Percentiles rank a stretch among this genome's conserved stretches.
phyloP scores from a whole-genome alignment of 30 jellyfish, hydroid and myxozoan species.

The Cassiopea andromeda region DNA sequence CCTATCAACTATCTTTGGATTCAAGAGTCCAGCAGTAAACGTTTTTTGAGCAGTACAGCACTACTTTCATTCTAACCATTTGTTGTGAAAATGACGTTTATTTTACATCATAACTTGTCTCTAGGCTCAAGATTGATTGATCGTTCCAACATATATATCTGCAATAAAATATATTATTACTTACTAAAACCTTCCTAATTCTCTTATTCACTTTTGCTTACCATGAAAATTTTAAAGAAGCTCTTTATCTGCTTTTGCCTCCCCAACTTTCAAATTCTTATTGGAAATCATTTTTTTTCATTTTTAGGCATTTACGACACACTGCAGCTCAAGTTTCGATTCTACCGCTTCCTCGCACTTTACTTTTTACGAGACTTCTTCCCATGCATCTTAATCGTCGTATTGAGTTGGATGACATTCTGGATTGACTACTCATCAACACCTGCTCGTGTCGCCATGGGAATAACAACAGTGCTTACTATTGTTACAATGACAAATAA shows the following conservation, averaged over 20 bases:
- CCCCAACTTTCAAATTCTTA: not conserved
- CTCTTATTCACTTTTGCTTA: too few relatives aligned
- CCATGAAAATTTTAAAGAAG: too few relatives aligned
- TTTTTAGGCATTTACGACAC: conserved; percentile 73
- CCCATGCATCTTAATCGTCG: conserved; percentile 89
- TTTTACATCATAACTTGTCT: too few relatives aligned
- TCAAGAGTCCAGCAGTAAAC: too few relatives aligned
- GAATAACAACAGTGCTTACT: conserved; percentile 93
- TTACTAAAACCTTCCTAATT: too few relatives aligned
- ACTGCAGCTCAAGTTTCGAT: conserved; percentile 41
- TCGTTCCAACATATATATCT: too few relatives aligned
- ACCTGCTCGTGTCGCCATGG: conserved; percentile 96
- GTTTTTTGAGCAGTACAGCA: too few relatives aligned
- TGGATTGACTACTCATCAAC: conserved; percentile 83
- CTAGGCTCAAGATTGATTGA: too few relatives aligned
- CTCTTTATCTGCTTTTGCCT: not conserved
- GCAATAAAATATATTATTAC: too few relatives aligned
- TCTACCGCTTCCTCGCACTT: conserved; percentile 74
- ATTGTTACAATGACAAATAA: conserved; percentile 88
- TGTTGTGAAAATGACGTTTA: too few relatives aligned
- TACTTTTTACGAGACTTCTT: conserved; percentile 82
- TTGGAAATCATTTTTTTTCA: not conserved
- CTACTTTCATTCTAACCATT: too few relatives aligned
- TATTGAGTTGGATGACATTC: conserved; percentile 84
- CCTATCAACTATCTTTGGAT: too few relatives aligned